A percentile compares a stretch with the other conserved stretches of the same genome.
Evolutionary conservation across 2,888 invertebrate genomes (phyloP).

Genomic region (Coelogynopora nodosa): DNA sequence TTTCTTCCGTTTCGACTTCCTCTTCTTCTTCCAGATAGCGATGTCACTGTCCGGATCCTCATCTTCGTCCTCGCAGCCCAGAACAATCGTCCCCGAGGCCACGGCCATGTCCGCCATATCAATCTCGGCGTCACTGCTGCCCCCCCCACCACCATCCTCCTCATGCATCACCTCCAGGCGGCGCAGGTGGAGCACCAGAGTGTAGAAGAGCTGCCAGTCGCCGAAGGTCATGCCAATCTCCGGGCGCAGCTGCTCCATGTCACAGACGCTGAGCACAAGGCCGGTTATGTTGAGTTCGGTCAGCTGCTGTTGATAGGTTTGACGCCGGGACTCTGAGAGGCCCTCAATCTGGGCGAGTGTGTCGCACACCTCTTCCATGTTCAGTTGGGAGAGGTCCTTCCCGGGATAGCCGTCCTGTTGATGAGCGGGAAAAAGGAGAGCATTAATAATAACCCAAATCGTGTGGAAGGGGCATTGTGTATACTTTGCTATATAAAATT

Average conservation of each 20-base stretch:
- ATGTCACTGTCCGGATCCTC: not conserved
- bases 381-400: conserved; percentile 44
- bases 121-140: not conserved
- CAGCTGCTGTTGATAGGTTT: conserved; percentile 68
- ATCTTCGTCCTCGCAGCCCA: not conserved
- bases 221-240: conserved; percentile 75
- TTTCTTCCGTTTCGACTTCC: not conserved
- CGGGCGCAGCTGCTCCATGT: conserved; percentile 75
- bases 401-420: conserved; percentile 39
- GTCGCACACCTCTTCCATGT: conserved; percentile 72
- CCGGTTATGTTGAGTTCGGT: conserved; percentile 80
- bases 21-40: not conserved
- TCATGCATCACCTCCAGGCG: not conserved
- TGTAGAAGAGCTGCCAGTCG: conserved; percentile 84
- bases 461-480: too few species aligned
- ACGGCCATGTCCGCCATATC: not conserved
- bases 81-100: not conserved
- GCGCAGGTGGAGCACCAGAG: conserved; percentile 23
- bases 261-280: conserved; percentile 79
- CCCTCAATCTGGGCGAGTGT: conserved; percentile 72
- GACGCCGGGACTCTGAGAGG: conserved; percentile 65
- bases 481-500: too few species aligned
- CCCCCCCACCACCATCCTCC: conserved; percentile 27
- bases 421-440: too few species aligned
- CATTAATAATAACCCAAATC: too few species aligned